These are phyloP conservation scores for Azorinus chamasolen DNA, from an alignment of 2,888 invertebrate genomes.

Conservation along the genomic window DNA sequence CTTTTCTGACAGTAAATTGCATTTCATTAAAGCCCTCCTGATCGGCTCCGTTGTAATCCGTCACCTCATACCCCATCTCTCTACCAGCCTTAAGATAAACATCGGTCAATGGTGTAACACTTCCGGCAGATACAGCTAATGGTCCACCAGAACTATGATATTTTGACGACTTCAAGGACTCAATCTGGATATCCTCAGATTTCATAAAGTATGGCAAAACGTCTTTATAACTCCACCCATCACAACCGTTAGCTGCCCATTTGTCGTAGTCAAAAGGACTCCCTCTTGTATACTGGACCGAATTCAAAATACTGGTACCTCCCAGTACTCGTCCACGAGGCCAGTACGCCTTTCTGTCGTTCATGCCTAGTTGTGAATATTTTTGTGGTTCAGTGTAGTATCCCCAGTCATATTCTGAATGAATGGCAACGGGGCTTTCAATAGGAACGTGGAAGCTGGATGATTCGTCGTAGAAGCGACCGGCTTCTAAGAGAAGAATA, in stretches of 20 bases:
- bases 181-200: constrained; percentile 87
- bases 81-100: constrained; percentile 87
- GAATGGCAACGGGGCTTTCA: too few relatives aligned
- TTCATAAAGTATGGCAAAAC: constrained; percentile 88
- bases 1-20: constrained; percentile 56
- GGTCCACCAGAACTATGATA: constrained; percentile 81
- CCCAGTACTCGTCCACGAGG: constrained; percentile 39
- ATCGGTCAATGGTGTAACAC: constrained; percentile 70
- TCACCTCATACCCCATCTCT: constrained; percentile 88
- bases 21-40: constrained; percentile 40
- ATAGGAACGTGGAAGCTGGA: too few relatives aligned
- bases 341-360: constrained; percentile 5
- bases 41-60: constrained; percentile 83
- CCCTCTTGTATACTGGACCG: constrained; percentile 33
- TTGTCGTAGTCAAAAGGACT: constrained; percentile 30
- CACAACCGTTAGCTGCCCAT: constrained; percentile 42
- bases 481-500: too few relatives aligned
- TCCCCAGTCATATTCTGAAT: too few relatives aligned
- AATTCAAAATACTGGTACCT: constrained; percentile 36
- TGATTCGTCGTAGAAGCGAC: too few relatives aligned
- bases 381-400: too few relatives aligned
- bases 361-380: too few relatives aligned
- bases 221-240: constrained; percentile 93
- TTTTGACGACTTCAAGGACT: constrained; percentile 65
- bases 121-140: constrained; percentile 71